Evolutionary conservation across 2,797 vertebrate species (phyloP).

Genomic region (Aselliscus stoliczkanus): DNA sequence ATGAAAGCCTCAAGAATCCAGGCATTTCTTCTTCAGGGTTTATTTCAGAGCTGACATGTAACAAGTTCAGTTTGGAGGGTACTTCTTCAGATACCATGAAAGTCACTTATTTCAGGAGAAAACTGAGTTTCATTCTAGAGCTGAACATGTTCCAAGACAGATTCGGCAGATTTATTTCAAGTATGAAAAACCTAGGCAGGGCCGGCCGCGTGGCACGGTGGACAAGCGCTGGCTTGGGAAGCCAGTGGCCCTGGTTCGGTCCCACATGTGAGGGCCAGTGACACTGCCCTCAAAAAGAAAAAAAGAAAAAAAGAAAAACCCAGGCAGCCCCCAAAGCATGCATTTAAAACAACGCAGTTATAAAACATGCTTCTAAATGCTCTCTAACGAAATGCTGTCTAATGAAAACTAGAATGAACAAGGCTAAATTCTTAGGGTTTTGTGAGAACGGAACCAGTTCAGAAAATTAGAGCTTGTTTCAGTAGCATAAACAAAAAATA

Average conservation of each 20-base stretch:
- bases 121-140: background rate
- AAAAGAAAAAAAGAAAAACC: constrained; percentile 2
- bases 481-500: background rate
- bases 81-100: background rate
- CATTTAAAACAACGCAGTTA: background rate
- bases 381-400: constrained; percentile 29
- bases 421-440: constrained; percentile 4
- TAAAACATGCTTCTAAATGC: background rate
- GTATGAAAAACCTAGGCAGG: background rate
- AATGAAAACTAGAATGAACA: background rate
- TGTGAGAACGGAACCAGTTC: background rate
- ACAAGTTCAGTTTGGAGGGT: background rate
- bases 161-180: background rate
- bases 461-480: background rate
- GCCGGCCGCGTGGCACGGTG: too few species aligned
- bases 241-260: too few species aligned
- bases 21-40: background rate
- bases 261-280: too few species aligned
- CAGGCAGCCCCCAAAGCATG: background rate
- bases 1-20: background rate
- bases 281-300: too few species aligned
- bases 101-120: background rate
- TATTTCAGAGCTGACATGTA: background rate
- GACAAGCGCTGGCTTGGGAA: too few species aligned
- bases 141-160: background rate